Conservation (phyloP, 2,113 vertebrate species). For the Loxodonta africana region DNA sequence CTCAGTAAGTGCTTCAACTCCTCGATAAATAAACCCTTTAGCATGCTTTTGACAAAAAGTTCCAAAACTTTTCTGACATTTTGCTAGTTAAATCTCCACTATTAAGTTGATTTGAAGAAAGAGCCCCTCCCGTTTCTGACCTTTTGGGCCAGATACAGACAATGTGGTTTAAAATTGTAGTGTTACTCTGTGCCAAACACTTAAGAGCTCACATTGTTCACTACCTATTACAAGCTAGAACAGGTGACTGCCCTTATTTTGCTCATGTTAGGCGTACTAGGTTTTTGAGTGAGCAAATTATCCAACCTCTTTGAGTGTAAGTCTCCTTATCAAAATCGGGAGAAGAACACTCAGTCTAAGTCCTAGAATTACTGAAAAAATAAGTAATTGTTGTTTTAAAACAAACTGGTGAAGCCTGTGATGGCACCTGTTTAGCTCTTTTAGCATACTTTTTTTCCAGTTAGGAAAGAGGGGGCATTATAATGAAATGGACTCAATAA, state of each 20-base stretch:
- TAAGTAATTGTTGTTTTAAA: slow-evolving; percentile 8
- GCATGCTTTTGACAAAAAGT: neutral
- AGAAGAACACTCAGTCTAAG: neutral
- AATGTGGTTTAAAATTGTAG: neutral
- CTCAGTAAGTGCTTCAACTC: too few relatives aligned
- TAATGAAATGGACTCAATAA: neutral
- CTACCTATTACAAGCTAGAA: neutral
- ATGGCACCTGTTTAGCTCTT: neutral
- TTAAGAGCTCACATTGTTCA: neutral
- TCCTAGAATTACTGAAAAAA: neutral
- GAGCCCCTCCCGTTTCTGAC: neutral
- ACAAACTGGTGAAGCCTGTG: neutral
- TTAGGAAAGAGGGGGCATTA: neutral
- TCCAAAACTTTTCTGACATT: neutral
- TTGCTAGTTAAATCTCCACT: neutral
- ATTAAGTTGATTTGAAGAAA: neutral
- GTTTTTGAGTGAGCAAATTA: neutral
- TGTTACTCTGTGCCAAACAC: neutral
- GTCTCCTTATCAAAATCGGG: neutral
- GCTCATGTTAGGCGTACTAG: neutral
- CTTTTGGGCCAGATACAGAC: neutral
- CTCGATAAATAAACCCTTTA: neutral
- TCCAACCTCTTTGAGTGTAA: neutral
- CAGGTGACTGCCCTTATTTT: neutral
- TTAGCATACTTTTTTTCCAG: neutral